Evolutionary conservation across 2,113 vertebrate genomes (phyloP), one percentile per base, ranked within the genome.

Genomic region (Rynchops niger): DNA sequence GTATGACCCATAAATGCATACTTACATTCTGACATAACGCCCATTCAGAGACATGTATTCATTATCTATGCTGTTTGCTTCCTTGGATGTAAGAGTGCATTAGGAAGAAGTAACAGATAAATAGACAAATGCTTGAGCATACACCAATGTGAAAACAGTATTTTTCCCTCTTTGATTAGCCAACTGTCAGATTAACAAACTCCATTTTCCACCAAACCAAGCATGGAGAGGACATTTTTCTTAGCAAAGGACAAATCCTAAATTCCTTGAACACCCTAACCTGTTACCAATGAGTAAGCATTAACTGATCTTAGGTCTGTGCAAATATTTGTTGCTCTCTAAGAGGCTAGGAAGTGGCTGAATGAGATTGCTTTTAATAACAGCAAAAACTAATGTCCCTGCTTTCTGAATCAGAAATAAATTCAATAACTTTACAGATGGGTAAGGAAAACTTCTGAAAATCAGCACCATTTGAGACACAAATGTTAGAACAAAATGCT

Each of bases 221-320:
- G 69, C 42, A 62, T 2, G 3, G 12, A 80, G 63, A 70, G 29
- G 29, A 29, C 4, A 10, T 42, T 84, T 88, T 73, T 71, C 52
- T 79, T 25, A 49, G 67, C 34, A 92, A 84, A 93, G 63, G 53
- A 21, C 63, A 88, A 88, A 79, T 65, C 27, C 52, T 58, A 49
- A 78, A 95, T 95, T 96, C 80, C 49, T 61, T 69, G 23, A 86
- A 76, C 65, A 45, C 10, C 15, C 61, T 14, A 83, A 42, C 11
- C n/a, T 29, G 79, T 92, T 40, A 86, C 69, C 65, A 82, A n/a
- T 52, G 63, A 94, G 47, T 67, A 61, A 82, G 86, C 59, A 82
- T 2, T 69, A 69, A 38, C 16, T 58, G 9, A 4, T 4, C 47
- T 61, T 25, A 29, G 55, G 34, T 47, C 63, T 88, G 63, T 42